Evolutionary conservation across 92 coral and sea anemone species (phyloP), one percentile per base, ranked within the genome.

Genomic region (Phenganax marumi): DNA sequence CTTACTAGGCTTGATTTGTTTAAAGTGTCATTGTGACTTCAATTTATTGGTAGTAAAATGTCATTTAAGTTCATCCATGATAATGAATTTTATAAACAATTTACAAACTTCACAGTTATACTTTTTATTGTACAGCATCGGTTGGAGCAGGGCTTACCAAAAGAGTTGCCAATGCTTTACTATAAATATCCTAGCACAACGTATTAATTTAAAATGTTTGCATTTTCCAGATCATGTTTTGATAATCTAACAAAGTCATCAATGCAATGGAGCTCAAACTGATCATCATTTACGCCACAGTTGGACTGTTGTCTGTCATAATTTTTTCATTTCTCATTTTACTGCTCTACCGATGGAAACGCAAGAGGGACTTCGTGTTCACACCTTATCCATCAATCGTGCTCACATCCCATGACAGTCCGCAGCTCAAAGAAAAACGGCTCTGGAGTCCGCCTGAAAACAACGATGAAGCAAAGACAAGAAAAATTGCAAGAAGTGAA

Each of bases 391-490:
- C 83, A 7, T 62, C 83, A 63, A 78, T 78, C 52, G 73, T 78
- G 55, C 53, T 78, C 39, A 78, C 83, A 46, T 78, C 73, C 52
- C 73, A 78, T 47, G 83, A 78, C 49, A 62, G 73, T 19, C 83
- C 83, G 1, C 62, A 61, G 53, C 47, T 78, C 10, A 78, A 78
- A 78, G 83, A 78, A 57, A 62, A 78, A 63, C 66, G 83, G 43
- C 83, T 78, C 24, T 78, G 83, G 83, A 61, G 26, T 46, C 83
- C 83, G 1, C 72, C 72, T 2, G 73, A 46, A 10, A 43, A 56
- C 6, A 54, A 58, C 39, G 26, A 54, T 12, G 24, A 26, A 17
- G 73, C 49, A 21, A 55, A 12, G 7, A 0, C 13, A 16, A 57
- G 43, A 26, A 24, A 49, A 23, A 39, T 13, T 8, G 9, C 63